Evolutionary conservation across 1,140 invertebrate genomes (phyloP), one percentile per base, ranked within the genome.

Genomic region (Phocides pigmalion): DNA sequence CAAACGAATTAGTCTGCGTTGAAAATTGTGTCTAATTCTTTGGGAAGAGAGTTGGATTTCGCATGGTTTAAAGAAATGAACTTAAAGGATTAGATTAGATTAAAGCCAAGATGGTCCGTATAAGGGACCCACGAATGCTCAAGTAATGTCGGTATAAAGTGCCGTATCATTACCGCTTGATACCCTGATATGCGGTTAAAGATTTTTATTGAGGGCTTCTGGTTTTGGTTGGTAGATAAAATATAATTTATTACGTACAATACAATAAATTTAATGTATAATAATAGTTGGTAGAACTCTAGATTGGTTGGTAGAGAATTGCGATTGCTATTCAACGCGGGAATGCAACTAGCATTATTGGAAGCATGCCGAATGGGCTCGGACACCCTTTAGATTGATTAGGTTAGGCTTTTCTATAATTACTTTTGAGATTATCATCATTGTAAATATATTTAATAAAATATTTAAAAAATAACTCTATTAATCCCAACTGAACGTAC

Each of bases 121-220:
- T 62, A 67, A 67, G 65, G 59, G 50, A 67, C 37, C 51, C 65
- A 62, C 56, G 42, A 67, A 67, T 67, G 65, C 50, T 62, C 49
- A 44, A 50, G 59, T 67, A 56, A 67, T 67, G 65, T 67, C 35
- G 59, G 65, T 50, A 62, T 66, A 66, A 66, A 66, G 64, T 47
- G 59, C 47, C 41, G 64, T 61, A 59, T 66, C 56, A 59, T 59
- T 59, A 59, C 56, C 56, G 28, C 42, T 20, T 59, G 56, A 59
- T 59, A 59, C 56, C 47, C 56, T 59, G 56, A 59, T 59, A 59
- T 46, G 56, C 56, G 56, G 28, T 47, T 59, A 20, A 59, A 59
- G 56, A 59, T 59, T 59, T 59, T 59, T 59, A 59, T 59, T 59
- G 56, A 59, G 56, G 56, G 56, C 56, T 59, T 22, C 56, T 39